Conservation (phyloP, 2,113 vertebrate genomes). For the Boleophthalmus pectinirostris region DNA sequence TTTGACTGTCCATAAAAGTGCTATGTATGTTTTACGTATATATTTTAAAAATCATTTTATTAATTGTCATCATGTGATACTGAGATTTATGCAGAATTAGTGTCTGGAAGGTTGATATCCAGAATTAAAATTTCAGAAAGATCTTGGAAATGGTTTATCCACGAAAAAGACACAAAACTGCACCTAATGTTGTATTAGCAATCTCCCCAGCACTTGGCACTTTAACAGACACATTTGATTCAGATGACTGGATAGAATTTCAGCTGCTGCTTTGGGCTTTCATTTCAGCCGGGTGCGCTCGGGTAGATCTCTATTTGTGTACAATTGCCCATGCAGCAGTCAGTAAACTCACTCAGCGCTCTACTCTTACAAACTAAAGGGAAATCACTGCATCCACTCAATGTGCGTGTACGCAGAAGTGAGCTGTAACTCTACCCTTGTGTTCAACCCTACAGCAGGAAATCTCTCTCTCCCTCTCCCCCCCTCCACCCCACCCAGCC, state of each 20-base stretch:
- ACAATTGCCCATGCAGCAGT: not conserved
- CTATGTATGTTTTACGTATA: too few species aligned
- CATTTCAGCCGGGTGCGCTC: not conserved
- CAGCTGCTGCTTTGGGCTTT: constrained; percentile 5
- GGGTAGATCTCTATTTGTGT: not conserved
- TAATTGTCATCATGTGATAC: too few species aligned
- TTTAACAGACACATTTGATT: constrained; percentile 8
- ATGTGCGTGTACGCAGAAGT: constrained; percentile 22
- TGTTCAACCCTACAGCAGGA: constrained; percentile 67
- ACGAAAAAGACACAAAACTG: not conserved
- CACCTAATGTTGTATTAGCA: not conserved
- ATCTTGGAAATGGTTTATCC: not conserved
- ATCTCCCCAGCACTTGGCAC: not conserved
- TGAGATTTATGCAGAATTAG: too few species aligned
- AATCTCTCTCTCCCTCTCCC: constrained; percentile 36
- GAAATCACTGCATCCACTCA: constrained; percentile 21
- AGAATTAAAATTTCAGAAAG: not conserved
- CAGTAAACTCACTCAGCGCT: not conserved
- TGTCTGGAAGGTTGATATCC: too few species aligned
- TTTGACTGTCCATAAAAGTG: too few species aligned
- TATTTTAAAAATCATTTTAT: too few species aligned
- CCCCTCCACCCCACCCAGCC: constrained; percentile 37
- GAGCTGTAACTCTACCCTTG: constrained; percentile 69
- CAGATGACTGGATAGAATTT: constrained; percentile 5
- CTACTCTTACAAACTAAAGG: not conserved